phyloP scores from a whole-genome alignment of 1,140 invertebrate species.

The Lepidostoma basale region DNA sequence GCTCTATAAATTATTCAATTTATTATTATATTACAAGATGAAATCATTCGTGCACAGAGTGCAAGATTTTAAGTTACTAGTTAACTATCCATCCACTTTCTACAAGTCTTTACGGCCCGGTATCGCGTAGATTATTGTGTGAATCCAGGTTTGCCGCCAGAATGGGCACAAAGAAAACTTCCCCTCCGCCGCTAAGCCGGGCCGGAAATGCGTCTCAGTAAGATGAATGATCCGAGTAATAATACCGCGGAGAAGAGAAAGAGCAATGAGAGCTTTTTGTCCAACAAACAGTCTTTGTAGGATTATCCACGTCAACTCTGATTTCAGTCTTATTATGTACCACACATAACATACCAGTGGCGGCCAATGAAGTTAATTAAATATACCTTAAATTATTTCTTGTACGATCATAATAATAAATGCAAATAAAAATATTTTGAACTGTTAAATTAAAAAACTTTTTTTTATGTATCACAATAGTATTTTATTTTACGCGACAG shows the following conservation, averaged over 20 bases:
- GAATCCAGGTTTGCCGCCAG: slow-evolving; percentile 16
- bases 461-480: too few relatives aligned
- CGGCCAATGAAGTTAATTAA: too few relatives aligned
- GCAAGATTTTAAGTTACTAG: too few relatives aligned
- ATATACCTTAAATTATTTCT: too few relatives aligned
- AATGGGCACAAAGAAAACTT: slow-evolving; percentile 25
- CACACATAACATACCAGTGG: neutral
- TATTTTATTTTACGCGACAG: too few relatives aligned
- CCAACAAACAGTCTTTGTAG: slow-evolving; percentile 26
- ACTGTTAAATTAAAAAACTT: too few relatives aligned
- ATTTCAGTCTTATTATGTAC: slow-evolving; percentile 17
- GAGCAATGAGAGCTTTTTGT: slow-evolving; percentile 30
- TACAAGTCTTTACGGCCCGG: too few relatives aligned
- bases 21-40: too few relatives aligned
- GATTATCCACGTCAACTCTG: slow-evolving; percentile 37
- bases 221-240: slow-evolving; percentile 42
- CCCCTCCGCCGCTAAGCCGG: slow-evolving; percentile 5
- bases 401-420: neutral
- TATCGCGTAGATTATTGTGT: slow-evolving; percentile 9
- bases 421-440: too few relatives aligned
- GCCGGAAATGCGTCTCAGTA: slow-evolving; percentile 36
- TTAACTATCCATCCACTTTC: too few relatives aligned
- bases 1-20: too few relatives aligned
- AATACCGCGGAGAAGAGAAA: slow-evolving; percentile 20
- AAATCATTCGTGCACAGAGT: too few relatives aligned